These are phyloP conservation scores for Peromyscus attwateri DNA, from an alignment of 2,797 vertebrate species.

Conservation along the genomic window DNA sequence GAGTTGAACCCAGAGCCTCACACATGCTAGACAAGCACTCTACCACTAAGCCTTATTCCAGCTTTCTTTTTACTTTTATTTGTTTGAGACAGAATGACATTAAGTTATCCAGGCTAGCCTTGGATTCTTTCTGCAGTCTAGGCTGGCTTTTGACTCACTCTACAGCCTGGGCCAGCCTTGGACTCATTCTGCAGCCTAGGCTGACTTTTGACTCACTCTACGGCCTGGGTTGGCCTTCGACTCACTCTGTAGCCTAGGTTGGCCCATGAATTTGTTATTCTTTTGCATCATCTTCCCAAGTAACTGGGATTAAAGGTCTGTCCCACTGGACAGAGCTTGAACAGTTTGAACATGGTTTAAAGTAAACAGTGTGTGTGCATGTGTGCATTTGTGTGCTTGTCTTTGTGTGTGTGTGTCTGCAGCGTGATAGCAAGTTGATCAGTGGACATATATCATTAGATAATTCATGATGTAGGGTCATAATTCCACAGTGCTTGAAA, in stretches of 20 bases:
- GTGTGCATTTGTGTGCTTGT: background rate
- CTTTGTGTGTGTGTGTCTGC: background rate
- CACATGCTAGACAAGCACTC: background rate
- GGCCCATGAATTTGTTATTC: background rate
- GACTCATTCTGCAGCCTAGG: background rate
- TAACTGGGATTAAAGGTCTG: background rate
- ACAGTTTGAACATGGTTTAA: background rate
- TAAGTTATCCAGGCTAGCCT: background rate
- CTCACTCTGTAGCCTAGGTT: background rate
- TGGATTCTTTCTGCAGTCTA: background rate
- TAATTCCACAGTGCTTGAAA: background rate
- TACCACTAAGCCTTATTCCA: background rate
- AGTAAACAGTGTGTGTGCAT: background rate
- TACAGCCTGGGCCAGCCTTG: background rate
- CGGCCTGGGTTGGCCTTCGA: background rate
- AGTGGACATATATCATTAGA: background rate
- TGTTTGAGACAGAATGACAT: background rate
- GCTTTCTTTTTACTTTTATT: background rate
- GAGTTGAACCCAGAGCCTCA: no score
- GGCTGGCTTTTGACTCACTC: background rate
- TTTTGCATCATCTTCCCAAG: background rate
- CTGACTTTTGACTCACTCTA: background rate
- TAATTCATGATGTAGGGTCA: background rate
- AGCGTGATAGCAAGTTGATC: background rate
- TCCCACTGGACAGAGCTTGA: background rate